Conservation (phyloP, 1,140 invertebrate genomes). For the Pentalonia nigronervosa region DNA sequence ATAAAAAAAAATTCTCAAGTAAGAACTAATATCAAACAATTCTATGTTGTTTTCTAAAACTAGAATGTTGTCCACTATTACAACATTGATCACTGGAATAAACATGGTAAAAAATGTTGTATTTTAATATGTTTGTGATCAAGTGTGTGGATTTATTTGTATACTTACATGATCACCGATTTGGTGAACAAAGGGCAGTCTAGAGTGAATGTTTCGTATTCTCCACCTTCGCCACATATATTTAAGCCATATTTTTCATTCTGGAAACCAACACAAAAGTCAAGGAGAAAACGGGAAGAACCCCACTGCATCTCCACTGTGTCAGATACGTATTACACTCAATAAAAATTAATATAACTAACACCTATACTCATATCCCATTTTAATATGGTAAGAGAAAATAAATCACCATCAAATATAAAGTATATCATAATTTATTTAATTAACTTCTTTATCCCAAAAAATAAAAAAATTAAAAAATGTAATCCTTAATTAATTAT, state of each 20-base stretch:
- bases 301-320: conserved; percentile 38
- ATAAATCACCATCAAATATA: neutral
- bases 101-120: conserved; percentile 55
- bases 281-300: conserved; percentile 59
- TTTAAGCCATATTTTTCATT: conserved; percentile 94
- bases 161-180: conserved; percentile 86
- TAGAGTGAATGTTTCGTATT: conserved; percentile 97
- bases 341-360: conserved; percentile 29
- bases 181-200: conserved; percentile 96
- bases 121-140: conserved; percentile 58
- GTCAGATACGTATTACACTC: conserved; percentile 38
- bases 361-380: neutral
- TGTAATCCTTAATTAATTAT: neutral
- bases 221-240: conserved; percentile 98
- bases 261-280: conserved; percentile 65
- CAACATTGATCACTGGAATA: conserved; percentile 37
- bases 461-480: conserved; percentile 14
- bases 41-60: conserved; percentile 48
- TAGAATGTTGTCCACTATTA: conserved; percentile 52
- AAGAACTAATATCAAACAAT: conserved; percentile 32
- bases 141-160: conserved; percentile 59
- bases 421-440: neutral
- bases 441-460: neutral
- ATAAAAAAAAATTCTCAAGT: conserved; percentile 21
- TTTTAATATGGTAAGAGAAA: neutral